A percentile compares a stretch with the other conserved stretches of the same genome.
These are phyloP conservation scores for Monarcha castaneiventris DNA, from an alignment of 2,113 vertebrate species.

Conservation along the genomic window DNA sequence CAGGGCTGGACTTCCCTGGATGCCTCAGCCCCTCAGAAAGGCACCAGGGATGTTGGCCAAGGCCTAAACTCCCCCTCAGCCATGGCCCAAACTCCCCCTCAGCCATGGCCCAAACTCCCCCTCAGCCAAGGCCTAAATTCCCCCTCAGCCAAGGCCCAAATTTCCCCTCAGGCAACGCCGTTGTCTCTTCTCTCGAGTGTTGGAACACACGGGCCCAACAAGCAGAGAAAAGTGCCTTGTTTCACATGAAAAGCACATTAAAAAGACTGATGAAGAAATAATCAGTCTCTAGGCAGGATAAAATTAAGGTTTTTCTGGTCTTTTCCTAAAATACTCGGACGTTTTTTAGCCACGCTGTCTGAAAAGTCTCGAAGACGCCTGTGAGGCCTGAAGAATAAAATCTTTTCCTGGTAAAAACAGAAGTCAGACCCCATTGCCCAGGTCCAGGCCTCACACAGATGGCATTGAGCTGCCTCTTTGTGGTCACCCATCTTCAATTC, in stretches of 20 bases:
- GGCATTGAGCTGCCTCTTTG: fast-evolving
- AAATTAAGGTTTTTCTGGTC: background rate
- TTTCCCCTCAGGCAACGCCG: background rate
- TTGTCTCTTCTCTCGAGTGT: background rate
- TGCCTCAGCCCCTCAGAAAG: background rate
- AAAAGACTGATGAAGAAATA: background rate
- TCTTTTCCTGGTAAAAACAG: background rate
- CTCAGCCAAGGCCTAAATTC: background rate
- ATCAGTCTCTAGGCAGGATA: background rate
- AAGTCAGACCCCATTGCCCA: background rate
- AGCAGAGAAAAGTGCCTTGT: background rate
- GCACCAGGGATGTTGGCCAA: background rate
- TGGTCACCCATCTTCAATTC: background rate
- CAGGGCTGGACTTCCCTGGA: background rate
- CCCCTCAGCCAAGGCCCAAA: background rate
- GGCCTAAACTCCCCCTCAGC: background rate
- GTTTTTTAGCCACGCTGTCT: background rate
- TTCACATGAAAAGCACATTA: background rate
- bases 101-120: background rate
- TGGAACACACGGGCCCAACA: background rate
- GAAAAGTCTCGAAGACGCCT: background rate
- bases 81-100: background rate
- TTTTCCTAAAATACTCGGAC: background rate
- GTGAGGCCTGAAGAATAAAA: background rate
- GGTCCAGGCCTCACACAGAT: background rate